A percentile compares a stretch with the other conserved stretches of the same genome.
phyloP scores from a whole-genome alignment of 2,888 invertebrate species.

The Mythimna albipuncta region DNA sequence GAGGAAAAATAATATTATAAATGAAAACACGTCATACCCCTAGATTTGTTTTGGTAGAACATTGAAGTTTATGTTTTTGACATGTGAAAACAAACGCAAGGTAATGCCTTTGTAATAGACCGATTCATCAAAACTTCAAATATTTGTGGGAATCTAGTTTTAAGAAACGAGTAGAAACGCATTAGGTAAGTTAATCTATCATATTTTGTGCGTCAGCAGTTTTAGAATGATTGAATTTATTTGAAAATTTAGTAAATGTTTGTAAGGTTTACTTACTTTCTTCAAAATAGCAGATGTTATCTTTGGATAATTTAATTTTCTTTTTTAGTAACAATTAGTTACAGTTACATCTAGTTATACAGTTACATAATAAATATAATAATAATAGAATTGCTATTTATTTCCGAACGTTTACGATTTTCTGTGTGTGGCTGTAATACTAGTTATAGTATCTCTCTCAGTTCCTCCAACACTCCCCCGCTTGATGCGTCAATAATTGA shows the following conservation, averaged over 20 bases:
- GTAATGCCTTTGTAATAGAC: conserved; percentile 53
- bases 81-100: conserved; percentile 56
- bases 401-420: too few species aligned
- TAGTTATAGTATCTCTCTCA: too few species aligned
- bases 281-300: too few species aligned
- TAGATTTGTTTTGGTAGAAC: conserved; percentile 21
- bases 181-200: conserved; percentile 45
- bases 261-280: too few species aligned
- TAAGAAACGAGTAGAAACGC: conserved; percentile 32
- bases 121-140: conserved; percentile 68
- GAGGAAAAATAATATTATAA: neutral
- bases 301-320: too few species aligned
- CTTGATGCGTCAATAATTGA: too few species aligned
- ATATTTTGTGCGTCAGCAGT: conserved; percentile 47
- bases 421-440: too few species aligned
- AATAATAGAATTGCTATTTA: too few species aligned
- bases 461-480: too few species aligned
- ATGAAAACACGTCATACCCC: conserved; percentile 4
- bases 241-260: neutral
- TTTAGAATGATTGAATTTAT: conserved; percentile 27
- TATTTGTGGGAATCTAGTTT: conserved; percentile 45
- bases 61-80: conserved; percentile 50
- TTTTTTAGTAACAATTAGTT: too few species aligned
- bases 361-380: too few species aligned
- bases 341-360: too few species aligned